Evolutionary conservation across 2,797 vertebrate genomes (phyloP).

Genomic region (Catamblyrhynchus diadema): DNA sequence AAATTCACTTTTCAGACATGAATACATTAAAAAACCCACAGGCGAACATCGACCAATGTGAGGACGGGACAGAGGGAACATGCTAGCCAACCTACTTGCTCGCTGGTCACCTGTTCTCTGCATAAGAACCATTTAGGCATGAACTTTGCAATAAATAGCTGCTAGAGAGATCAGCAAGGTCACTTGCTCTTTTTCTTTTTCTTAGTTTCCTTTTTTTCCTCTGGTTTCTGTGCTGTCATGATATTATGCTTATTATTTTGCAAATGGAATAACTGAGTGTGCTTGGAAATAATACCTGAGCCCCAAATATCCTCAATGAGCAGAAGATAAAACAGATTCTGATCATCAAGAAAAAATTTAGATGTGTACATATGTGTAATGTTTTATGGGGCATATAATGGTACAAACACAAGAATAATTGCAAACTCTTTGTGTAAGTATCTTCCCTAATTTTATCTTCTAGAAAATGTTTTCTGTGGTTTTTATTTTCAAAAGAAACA

Average conservation of each 20-base stretch:
- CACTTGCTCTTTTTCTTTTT: constrained; percentile 63
- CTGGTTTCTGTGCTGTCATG: constrained; percentile 25
- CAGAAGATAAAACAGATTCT: constrained; percentile 69
- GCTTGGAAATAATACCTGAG: constrained; percentile 61
- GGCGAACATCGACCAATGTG: constrained; percentile 82
- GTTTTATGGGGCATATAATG: constrained; percentile 54
- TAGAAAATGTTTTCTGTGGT: not conserved
- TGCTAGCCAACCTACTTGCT: constrained; percentile 74
- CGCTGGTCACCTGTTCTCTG: constrained; percentile 87
- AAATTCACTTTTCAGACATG: constrained; percentile 89
- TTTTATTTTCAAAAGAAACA: constrained; percentile 29
- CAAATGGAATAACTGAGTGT: constrained; percentile 48
- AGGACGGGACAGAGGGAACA: constrained; percentile 67
- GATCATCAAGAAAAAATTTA: constrained; percentile 29
- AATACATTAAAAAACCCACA: constrained; percentile 89
- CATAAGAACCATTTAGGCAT: constrained; percentile 87
- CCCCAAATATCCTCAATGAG: constrained; percentile 58
- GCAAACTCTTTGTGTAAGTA: constrained; percentile 78
- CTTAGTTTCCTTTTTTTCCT: not conserved
- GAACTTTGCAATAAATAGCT: constrained; percentile 93
- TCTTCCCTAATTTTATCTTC: constrained; percentile 59
- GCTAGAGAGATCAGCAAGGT: constrained; percentile 72
- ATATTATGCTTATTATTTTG: constrained; percentile 59
- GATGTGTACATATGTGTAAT: not conserved
- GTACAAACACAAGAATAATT: constrained; percentile 69